Percentiles rank a stretch among this genome's conserved stretches.
Conservation (phyloP, 2,797 vertebrate species). For the Lerista edwardsae region DNA sequence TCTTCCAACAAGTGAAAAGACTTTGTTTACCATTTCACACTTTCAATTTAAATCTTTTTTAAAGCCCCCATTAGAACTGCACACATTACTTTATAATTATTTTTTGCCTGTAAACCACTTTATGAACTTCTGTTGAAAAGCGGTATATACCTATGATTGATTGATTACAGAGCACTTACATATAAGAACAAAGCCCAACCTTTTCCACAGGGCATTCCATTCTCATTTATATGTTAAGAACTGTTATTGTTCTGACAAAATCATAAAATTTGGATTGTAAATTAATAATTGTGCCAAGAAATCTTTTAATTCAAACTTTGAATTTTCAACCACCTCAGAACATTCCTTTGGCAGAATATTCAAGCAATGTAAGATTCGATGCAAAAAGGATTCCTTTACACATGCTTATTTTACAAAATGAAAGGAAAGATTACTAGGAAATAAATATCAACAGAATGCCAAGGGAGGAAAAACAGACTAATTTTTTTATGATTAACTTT, state of each 20-base stretch:
- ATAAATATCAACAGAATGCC: conserved; percentile 42
- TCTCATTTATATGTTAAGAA: background rate
- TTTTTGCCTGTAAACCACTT: too few species aligned
- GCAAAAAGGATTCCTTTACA: conserved; percentile 13
- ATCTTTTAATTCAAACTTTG: conserved; percentile 27
- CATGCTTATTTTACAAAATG: conserved; percentile 59
- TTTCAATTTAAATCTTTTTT: conserved; percentile 37
- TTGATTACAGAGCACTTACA: background rate
- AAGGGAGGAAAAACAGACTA: conserved; percentile 56
- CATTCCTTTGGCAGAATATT: conserved; percentile 36
- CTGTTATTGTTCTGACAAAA: background rate
- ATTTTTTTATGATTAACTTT: conserved; percentile 74
- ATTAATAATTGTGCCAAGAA: conserved; percentile 39
- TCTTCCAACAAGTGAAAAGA: conserved; percentile 22
- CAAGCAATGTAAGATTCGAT: conserved; percentile 10
- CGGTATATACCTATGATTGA: too few species aligned
- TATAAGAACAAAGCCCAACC: background rate
- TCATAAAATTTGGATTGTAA: conserved; percentile 19
- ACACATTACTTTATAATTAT: too few species aligned
- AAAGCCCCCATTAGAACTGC: conserved; percentile 21
- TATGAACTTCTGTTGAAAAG: too few species aligned
- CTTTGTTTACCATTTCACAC: conserved; percentile 11
- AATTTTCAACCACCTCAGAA: conserved; percentile 16
- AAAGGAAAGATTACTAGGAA: conserved; percentile 56
- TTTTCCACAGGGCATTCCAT: background rate